A percentile compares a stretch with the other conserved stretches of the same genome.
Conservation (phyloP, 2,113 vertebrate genomes). For the Pterocles orientalis region DNA sequence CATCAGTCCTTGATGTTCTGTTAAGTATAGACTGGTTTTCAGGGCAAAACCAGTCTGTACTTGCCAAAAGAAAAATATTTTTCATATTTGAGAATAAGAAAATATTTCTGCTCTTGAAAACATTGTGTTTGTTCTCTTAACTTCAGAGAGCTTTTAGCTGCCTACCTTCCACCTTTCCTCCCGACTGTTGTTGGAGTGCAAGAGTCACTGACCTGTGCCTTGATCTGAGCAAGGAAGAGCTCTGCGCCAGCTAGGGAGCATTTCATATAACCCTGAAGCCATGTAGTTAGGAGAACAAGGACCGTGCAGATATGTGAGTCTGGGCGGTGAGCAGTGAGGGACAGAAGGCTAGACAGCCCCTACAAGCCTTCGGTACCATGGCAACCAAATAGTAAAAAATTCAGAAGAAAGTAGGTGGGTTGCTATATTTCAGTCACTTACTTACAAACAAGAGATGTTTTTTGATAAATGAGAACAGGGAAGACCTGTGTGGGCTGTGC, state of each 20-base stretch:
- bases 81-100: neutral
- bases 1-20: neutral
- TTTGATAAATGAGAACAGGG: neutral
- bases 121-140: neutral
- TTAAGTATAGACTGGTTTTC: neutral
- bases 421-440: neutral
- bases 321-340: neutral
- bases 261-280: neutral
- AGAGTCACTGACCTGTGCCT: neutral
- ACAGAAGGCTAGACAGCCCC: neutral
- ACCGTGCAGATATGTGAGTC: neutral
- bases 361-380: neutral
- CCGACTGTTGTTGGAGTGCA: neutral
- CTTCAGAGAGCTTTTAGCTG: neutral
- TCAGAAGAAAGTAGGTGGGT: neutral
- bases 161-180: neutral
- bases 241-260: neutral
- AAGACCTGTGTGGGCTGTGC: neutral
- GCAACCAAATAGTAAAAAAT: neutral
- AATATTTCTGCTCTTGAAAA: neutral
- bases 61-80: slow-evolving; percentile 10
- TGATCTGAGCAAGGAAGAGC: neutral
- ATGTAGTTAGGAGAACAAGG: neutral
- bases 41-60: neutral
- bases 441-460: neutral